These are phyloP conservation scores for Calonectris borealis DNA, from an alignment of 2,113 vertebrate species.

Conservation along the genomic window DNA sequence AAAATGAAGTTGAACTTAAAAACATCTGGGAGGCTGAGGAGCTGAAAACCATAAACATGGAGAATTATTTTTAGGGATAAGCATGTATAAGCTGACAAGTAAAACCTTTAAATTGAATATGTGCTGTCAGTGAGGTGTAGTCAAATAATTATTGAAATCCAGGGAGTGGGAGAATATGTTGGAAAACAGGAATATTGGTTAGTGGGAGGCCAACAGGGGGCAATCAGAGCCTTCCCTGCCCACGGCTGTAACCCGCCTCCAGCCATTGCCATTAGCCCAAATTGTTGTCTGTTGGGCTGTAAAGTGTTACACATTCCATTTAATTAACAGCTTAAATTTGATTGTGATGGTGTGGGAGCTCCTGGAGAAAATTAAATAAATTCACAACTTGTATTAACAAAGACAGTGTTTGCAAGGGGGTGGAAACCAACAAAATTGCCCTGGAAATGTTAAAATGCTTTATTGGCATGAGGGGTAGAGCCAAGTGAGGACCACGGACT, in stretches of 20 bases:
- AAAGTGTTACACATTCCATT: constrained; percentile 1
- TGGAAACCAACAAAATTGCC: neutral
- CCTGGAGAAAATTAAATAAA: constrained; percentile 32
- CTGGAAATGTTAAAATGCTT: neutral
- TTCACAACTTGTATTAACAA: constrained; percentile 2
- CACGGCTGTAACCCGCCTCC: neutral
- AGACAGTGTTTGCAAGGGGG: neutral
- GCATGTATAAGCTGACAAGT: neutral
- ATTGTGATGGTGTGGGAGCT: constrained; percentile 24
- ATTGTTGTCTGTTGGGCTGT: neutral
- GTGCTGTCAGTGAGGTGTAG: neutral
- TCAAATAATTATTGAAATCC: constrained; percentile 5
- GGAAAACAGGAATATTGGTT: neutral
- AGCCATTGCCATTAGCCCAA: neutral
- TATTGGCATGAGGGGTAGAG: neutral
- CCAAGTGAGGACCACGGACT: neutral
- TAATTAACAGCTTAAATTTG: constrained; percentile 49
- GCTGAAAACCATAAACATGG: neutral
- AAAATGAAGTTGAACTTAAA: constrained; percentile 25
- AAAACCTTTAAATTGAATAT: constrained; percentile 4
- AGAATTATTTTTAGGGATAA: constrained; percentile 18
- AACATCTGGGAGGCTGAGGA: neutral
- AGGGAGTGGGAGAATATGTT: neutral
- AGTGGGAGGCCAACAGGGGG: neutral
- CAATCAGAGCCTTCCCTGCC: neutral